phyloP scores from a whole-genome alignment of 2,888 invertebrate genomes.

The Glyphotaelius pellucidus region DNA sequence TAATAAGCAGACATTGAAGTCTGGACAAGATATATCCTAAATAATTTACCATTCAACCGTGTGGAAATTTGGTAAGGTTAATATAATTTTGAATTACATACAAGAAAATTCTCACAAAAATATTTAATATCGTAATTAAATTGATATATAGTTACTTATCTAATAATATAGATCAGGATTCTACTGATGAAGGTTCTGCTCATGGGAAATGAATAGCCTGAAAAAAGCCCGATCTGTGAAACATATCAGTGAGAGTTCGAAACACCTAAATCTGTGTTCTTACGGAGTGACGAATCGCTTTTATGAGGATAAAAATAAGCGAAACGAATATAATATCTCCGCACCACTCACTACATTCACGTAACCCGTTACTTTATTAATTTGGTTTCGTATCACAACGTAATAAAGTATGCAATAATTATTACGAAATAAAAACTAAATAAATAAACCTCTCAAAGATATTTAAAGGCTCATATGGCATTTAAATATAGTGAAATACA shows the following conservation, averaged over 20 bases:
- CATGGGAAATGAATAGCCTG: not conserved
- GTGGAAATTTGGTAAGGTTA: no score
- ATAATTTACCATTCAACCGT: no score
- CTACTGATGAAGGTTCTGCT: not conserved
- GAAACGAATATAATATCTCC: not conserved
- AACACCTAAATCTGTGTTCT: not conserved
- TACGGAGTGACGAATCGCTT: not conserved
- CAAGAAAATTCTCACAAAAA: no score
- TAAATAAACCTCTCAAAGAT: no score
- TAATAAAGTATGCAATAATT: not conserved
- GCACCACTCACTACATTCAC: not conserved
- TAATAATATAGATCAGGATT: not conserved
- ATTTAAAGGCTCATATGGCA: no score
- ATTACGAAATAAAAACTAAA: not conserved
- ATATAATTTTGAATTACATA: no score
- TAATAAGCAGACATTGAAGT: no score
- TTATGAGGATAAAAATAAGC: not conserved
- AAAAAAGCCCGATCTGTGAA: not conserved
- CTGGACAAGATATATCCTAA: no score
- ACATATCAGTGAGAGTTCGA: not conserved
- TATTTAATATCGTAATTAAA: no score
- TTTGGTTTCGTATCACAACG: not conserved
- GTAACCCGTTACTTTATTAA: not conserved
- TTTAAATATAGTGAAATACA: no score
- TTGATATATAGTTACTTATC: no score